phyloP scores from a whole-genome alignment of 2,113 vertebrate genomes.

The Psittacara wagleri region DNA sequence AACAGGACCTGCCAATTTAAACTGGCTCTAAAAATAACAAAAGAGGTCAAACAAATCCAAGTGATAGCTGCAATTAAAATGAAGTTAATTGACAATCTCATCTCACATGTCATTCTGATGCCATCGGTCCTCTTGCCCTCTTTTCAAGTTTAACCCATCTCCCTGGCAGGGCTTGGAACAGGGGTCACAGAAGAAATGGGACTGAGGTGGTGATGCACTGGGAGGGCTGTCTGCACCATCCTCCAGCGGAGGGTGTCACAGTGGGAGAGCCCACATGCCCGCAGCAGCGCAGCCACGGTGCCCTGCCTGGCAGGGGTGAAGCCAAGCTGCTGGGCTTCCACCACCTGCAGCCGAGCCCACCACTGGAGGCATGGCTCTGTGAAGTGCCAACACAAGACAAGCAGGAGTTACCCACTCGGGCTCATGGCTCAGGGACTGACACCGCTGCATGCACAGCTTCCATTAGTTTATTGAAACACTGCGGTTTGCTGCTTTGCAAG shows the following conservation, averaged over 20 bases:
- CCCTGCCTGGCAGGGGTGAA: neutral
- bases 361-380: accelerated
- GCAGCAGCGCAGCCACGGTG: accelerated
- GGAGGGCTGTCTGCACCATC: neutral
- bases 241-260: accelerated
- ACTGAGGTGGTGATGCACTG: neutral
- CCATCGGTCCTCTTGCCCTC: neutral
- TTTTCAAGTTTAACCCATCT: neutral
- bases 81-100: neutral
- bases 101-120: neutral
- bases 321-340: neutral
- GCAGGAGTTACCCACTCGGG: neutral
- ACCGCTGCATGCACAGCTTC: accelerated
- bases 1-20: conserved; percentile 12
- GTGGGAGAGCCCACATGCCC: neutral
- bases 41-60: neutral
- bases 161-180: neutral
- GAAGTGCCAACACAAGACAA: accelerated
- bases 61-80: neutral
- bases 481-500: neutral
- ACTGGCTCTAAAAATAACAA: conserved; percentile 28
- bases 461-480: neutral
- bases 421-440: neutral
- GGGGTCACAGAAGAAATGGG: neutral
- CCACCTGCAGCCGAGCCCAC: accelerated